Evolutionary conservation across 2,113 vertebrate species (phyloP), one percentile per base, ranked within the genome.

Genomic region (Grammomys dolichurus): DNA sequence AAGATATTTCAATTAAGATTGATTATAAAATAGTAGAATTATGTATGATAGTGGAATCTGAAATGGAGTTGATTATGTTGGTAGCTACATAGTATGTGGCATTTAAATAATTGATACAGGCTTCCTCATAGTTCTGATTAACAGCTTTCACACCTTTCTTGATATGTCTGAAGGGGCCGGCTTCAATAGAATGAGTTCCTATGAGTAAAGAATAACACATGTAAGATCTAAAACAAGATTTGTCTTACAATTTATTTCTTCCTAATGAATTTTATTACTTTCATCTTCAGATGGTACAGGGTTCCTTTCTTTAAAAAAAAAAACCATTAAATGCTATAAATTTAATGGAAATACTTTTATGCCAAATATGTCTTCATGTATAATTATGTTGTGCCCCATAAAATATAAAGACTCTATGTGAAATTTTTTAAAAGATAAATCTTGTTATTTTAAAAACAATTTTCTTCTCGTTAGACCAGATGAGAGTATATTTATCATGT

Each of bases 221-320:
- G 46, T 43, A 40, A 95, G 1, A 31, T 43, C 17, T 82, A 77
- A 31, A 46, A 48, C 67, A 58, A 58, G 5, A 60, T 70, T 93
- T 67, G 5, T 72, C 89, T 80, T 77, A 40, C 51, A 22, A n/a
- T 80, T 95, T 93, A 84, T 84, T 96, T 77, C 36, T 69, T 43
- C 73, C 81, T 43, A 87, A 95, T 75, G 3, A 63, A n/a, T 73
- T 84, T 26, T 90, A 46, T 78, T 91, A n/a, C 3, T 58, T 89
- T 28, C 26, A 88, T 88, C 60, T 24, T 77, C 13, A 87, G 6
- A 76, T 90, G 14, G 7, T 60, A 31, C 70, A 56, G 76, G 20
- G 40, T 85, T 95, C 5, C 63, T 22, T 88, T 11, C 22, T 31
- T 63, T 69, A 88, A 91, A 78, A 78, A 77, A 78, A 77, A 63